Base-by-base conservation (phyloP, 2,113 vertebrate genomes). In the Phaetusa simplex region DNA sequence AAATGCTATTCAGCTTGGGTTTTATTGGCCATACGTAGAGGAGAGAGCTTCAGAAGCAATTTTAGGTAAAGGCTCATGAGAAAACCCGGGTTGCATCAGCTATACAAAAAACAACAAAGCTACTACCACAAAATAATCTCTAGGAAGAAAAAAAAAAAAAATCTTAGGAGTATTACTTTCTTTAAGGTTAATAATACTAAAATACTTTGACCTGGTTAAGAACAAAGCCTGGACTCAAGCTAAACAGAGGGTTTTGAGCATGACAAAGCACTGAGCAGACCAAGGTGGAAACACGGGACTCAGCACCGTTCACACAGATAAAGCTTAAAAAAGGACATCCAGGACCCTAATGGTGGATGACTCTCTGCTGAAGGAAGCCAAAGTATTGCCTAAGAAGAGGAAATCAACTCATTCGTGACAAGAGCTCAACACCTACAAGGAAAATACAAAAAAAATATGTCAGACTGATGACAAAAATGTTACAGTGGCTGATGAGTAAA, bases 291-390 rank as follows among this genome's bases (percentile, higher is more conserved):
- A 65, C 5, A 4, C 16, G 11, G 21, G 15, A 64, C 16, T 58
- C 0, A 0, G 0, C 18, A 43, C 20, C 6, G 5, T 23, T 76
- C 34, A 55, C 20, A 49, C 9, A 36, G 8, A 29, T 53, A n/a
- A 83, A 72, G 20, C 29, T 14, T 79, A 34, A 53, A 20, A 81
- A 80, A 61, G 11, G 26, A 29, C 20, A 78, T 29, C 32, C 27
- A 50, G 26, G 15, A 69, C 11, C 26, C 3, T 45, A 26, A 32
- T 3, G 8, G 9, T n/a, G 19, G 30, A 42, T 38, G 47, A 53
- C 9, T 49, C 24, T 20, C 14, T 32, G 12, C 23, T 38, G 43
- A 80, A 65, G n/a, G 17, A 65, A 86, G 45, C 0, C 9, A 4
- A 72, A 86, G 23, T 21, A 36, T 27, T 59, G 23, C 29, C 27